Percentiles rank a stretch among this genome's conserved stretches.
Evolutionary conservation across 1,140 invertebrate genomes (phyloP).

Genomic region (Gryon sp.): DNA sequence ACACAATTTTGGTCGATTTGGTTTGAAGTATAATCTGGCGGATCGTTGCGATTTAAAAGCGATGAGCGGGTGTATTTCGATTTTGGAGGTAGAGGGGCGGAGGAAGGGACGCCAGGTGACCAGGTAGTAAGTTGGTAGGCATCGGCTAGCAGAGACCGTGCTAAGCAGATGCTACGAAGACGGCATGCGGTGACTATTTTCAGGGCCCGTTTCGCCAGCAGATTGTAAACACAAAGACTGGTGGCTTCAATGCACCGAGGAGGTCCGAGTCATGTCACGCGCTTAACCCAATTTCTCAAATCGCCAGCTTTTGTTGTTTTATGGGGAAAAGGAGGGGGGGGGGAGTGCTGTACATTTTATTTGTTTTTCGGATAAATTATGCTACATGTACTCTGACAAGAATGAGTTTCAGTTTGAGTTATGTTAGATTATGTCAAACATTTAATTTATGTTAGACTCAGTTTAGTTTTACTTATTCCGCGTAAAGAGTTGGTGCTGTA

Average conservation of each 20-base stretch:
- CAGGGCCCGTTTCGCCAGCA: slow-evolving; percentile 29
- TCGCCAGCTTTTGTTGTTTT: slow-evolving; percentile 19
- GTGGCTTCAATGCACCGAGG: slow-evolving; percentile 34
- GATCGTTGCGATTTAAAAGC: slow-evolving; percentile 23
- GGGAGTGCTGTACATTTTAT: too few relatives aligned
- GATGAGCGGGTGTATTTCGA: slow-evolving; percentile 27
- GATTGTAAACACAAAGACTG: slow-evolving; percentile 46
- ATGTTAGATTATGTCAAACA: too few relatives aligned
- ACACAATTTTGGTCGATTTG: not conserved
- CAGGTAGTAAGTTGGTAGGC: slow-evolving; percentile 46
- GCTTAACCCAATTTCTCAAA: slow-evolving; percentile 58
- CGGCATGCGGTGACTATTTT: slow-evolving; percentile 50
- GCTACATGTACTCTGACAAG: too few relatives aligned
- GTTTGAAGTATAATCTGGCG: slow-evolving; percentile 35
- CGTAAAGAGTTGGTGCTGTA: too few relatives aligned
- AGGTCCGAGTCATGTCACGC: slow-evolving; percentile 53
- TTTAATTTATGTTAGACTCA: too few relatives aligned
- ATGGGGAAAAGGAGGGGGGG: too few relatives aligned
- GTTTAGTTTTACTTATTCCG: too few relatives aligned
- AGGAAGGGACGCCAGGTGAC: slow-evolving; percentile 52
- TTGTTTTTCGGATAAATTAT: slow-evolving; percentile 42
- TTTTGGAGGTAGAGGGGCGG: not conserved
- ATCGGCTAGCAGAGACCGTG: slow-evolving; percentile 34
- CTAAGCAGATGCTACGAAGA: slow-evolving; percentile 46
- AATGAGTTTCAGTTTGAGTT: too few relatives aligned